phyloP scores from a whole-genome alignment of 2,113 vertebrate genomes.

The Urocynchramus pylzowi region DNA sequence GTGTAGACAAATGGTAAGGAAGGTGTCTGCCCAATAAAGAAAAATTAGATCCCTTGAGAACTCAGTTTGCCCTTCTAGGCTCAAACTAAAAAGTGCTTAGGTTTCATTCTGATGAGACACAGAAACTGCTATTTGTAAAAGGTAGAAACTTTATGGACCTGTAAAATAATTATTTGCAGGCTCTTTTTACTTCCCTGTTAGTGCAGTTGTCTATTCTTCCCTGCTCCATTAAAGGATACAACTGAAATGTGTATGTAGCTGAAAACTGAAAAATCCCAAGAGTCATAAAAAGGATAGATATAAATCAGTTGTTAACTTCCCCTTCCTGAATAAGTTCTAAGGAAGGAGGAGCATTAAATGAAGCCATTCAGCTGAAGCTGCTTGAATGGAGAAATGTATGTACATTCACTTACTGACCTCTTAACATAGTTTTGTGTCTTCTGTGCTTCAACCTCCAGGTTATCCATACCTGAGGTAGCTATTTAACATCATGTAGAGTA shows the following conservation, averaged over 20 bases:
- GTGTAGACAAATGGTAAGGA: neutral
- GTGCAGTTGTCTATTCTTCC: neutral
- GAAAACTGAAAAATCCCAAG: neutral
- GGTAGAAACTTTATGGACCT: neutral
- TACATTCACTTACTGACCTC: neutral
- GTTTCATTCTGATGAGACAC: neutral
- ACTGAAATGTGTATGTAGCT: neutral
- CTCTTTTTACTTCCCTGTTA: neutral
- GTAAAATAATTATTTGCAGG: neutral
- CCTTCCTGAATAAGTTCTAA: neutral
- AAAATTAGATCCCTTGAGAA: neutral
- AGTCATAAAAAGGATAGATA: neutral
- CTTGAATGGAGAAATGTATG: neutral
- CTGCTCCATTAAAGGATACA: neutral
- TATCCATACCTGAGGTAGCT: neutral
- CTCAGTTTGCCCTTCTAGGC: neutral
- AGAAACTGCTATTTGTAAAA: neutral
- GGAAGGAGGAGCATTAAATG: neutral
- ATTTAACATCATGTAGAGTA: neutral
- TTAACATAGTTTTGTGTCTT: neutral
- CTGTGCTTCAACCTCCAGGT: neutral
- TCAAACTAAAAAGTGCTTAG: neutral
- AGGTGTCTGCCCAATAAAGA: neutral
- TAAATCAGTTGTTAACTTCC: neutral
- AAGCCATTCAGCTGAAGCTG: neutral